Evolutionary conservation across 1,140 invertebrate genomes (phyloP).

Genomic region (Diachasma alloeum): DNA sequence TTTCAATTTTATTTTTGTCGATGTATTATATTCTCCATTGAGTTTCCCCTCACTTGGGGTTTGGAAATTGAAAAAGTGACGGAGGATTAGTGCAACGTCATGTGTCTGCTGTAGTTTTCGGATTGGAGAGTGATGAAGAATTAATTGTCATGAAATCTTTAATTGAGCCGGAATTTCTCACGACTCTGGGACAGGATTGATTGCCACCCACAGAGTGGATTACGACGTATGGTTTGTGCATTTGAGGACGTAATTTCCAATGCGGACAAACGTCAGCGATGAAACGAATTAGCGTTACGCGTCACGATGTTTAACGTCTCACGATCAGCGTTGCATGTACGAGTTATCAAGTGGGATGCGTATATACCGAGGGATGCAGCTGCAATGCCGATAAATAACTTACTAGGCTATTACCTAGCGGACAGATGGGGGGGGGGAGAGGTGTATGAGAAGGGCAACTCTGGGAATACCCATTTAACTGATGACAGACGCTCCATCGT

Average conservation of each 20-base stretch:
- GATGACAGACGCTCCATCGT: constrained; percentile 14
- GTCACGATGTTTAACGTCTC: background rate
- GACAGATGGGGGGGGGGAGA: constrained; percentile 25
- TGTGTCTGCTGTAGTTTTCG: no score
- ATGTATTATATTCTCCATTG: background rate
- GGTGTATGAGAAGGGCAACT: background rate
- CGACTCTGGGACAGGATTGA: no score
- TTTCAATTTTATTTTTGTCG: background rate
- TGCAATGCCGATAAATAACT: constrained; percentile 42
- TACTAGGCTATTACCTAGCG: constrained; percentile 42
- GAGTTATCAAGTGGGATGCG: constrained; percentile 23
- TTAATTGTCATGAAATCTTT: no score
- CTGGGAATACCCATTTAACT: background rate
- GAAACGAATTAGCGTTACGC: background rate
- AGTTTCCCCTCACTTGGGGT: background rate
- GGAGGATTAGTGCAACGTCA: background rate
- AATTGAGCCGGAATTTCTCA: no score
- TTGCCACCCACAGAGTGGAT: no score
- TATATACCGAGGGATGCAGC: background rate
- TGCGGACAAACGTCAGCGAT: constrained; percentile 10
- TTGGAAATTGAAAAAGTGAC: constrained; percentile 63
- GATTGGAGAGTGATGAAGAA: no score
- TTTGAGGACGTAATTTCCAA: constrained; percentile 22
- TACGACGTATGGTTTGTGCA: constrained; percentile 13
- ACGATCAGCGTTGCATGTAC: background rate